Evolutionary conservation across 1,140 invertebrate genomes (phyloP).

Genomic region (Melanaphis sacchari): DNA sequence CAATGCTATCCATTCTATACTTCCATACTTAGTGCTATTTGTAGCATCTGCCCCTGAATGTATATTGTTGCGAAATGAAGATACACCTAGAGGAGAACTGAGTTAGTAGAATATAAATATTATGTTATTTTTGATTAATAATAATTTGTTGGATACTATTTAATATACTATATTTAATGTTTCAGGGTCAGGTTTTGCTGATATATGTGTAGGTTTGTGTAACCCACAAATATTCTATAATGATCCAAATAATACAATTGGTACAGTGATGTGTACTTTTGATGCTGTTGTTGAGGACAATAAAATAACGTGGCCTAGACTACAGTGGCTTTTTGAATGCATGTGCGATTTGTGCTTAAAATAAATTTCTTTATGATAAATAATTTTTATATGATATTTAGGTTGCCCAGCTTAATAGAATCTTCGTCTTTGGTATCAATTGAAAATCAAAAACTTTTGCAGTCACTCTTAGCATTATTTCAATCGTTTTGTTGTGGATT

Average conservation of each 20-base stretch:
- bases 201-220: slow-evolving; percentile 66
- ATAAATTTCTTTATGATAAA: not conserved
- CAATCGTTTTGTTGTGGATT: slow-evolving; percentile 64
- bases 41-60: slow-evolving; percentile 64
- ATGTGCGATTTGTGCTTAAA: slow-evolving; percentile 25
- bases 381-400: slow-evolving; percentile 61
- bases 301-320: slow-evolving; percentile 66
- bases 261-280: slow-evolving; percentile 67
- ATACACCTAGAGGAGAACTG: slow-evolving; percentile 42
- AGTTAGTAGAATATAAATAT: slow-evolving; percentile 7
- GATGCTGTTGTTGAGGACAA: slow-evolving; percentile 64
- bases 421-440: slow-evolving; percentile 63
- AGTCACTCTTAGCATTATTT: slow-evolving; percentile 63
- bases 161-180: no score
- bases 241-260: slow-evolving; percentile 64
- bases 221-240: slow-evolving; percentile 68
- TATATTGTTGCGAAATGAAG: not conserved
- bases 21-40: slow-evolving; percentile 67
- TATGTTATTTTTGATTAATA: not conserved
- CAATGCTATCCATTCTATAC: slow-evolving; percentile 65
- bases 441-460: slow-evolving; percentile 61
- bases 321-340: slow-evolving; percentile 68
- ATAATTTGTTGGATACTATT: not conserved
- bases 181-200: slow-evolving; percentile 65
- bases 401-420: slow-evolving; percentile 65